Base-by-base conservation (phyloP, 2,113 vertebrate species). In the Urocolius indicus region DNA sequence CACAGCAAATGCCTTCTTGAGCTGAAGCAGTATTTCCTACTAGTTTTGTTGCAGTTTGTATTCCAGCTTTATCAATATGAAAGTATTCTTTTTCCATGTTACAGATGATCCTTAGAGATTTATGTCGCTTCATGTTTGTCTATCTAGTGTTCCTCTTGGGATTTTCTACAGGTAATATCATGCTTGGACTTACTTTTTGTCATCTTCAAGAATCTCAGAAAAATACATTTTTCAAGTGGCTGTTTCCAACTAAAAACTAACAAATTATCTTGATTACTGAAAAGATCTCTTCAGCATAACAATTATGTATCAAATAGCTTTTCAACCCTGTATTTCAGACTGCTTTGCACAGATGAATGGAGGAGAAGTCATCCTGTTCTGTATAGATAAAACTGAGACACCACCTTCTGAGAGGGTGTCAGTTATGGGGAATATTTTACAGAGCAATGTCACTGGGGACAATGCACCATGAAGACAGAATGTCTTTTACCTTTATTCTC, bases 101-200 rank as follows among this genome's bases (percentile, higher is more conserved):
- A 27, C 96, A 99, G 99, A 99, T 99, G 98, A 99, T 99, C 95
- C 98, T 99, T 79, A 98, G 99, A 62, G 99, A 99, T 87, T 98
- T 99, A 59, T 97, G 99, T 87, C 99, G 98, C 61, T 99, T 99
- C 93, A 98, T 99, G 81, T 98, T 99, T 83, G 99, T 99, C 89
- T 99, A 99, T 80, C 54, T 98, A 0, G 98, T 99, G 71, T 99
- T 99, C 96, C 98, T 99, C 79, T 96, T 99, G 83, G 99, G 99
- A 92, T 99, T 99, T 98, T 99, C 99, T 46, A 98, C 99, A 99
- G 99, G 99, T 99, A 98, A 93, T 45, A 21, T 23, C 49, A 45
- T 74, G 3, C 30, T 63, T 65, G 19, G 13, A 75, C 14, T 86
- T 88, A 29, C 32, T 27, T 71, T 69, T 68, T 65, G 3, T 62